phyloP scores from a whole-genome alignment of 35 echinoderm and acorn worm species.

The Ophiothrix spiculata region DNA sequence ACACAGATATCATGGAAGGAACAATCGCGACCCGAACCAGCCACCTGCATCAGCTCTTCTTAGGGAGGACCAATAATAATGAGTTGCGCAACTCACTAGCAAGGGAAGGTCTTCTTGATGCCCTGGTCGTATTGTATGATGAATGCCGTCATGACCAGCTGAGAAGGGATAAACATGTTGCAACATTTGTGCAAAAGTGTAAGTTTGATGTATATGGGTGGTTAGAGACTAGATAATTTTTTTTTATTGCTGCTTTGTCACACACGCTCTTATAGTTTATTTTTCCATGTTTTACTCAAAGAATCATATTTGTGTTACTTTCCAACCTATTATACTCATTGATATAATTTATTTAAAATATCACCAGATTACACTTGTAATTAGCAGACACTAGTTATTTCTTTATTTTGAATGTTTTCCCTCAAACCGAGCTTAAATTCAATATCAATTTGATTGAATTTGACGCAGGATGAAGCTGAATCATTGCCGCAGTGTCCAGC shows the following conservation, averaged over 20 bases:
- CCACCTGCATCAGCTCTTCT: conserved; percentile 59
- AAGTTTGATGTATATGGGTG: conserved; percentile 17
- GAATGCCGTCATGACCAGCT: conserved; percentile 68
- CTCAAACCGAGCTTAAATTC: too few relatives aligned
- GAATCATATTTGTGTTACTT: too few relatives aligned
- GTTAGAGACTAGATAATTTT: too few relatives aligned
- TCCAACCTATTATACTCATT: neutral
- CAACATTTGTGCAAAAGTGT: conserved; percentile 61
- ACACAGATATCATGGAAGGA: too few relatives aligned
- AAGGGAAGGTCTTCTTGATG: conserved; percentile 64
- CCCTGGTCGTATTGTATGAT: conserved; percentile 63
- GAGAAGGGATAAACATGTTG: conserved; percentile 52
- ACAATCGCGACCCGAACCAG: conserved; percentile 28
- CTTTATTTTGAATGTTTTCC: too few relatives aligned
- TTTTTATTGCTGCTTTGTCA: neutral
- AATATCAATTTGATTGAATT: too few relatives aligned
- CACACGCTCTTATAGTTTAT: neutral
- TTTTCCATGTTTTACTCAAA: neutral
- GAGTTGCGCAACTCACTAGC: conserved; percentile 26
- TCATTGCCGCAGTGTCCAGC: too few relatives aligned
- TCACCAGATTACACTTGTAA: too few relatives aligned
- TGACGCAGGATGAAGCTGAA: too few relatives aligned
- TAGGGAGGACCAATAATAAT: conserved; percentile 25
- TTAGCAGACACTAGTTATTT: too few relatives aligned
- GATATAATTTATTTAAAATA: neutral